Conservation (phyloP, 2,113 vertebrate species). For the Talpa occidentalis region DNA sequence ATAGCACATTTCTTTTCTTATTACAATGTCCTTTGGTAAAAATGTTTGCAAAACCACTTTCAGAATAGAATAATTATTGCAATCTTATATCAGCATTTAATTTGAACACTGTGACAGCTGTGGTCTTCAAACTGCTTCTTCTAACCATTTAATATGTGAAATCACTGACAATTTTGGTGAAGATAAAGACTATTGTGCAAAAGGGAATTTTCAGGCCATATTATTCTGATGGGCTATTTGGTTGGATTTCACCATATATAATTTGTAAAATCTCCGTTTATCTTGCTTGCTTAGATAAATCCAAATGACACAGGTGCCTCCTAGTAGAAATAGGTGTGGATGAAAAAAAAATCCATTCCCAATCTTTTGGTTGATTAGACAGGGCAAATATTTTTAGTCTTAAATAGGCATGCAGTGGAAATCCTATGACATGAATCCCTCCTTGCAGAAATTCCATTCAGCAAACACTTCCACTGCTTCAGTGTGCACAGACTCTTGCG, state of each 20-base stretch:
- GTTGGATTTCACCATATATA: slow-evolving; percentile 27
- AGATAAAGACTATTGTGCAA: not conserved
- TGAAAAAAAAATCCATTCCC: not conserved
- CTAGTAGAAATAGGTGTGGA: slow-evolving; percentile 45
- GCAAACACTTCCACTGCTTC: slow-evolving; percentile 31
- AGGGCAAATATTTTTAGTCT: slow-evolving; percentile 66
- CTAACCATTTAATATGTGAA: not conserved
- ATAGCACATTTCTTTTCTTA: not conserved
- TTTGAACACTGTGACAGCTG: not conserved
- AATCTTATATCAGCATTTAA: slow-evolving; percentile 23
- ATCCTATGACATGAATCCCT: slow-evolving; percentile 46
- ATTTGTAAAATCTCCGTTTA: slow-evolving; percentile 56
- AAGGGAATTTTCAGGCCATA: not conserved
- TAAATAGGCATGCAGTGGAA: slow-evolving; percentile 54
- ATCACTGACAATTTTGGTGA: slow-evolving; percentile 2
- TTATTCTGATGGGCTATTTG: slow-evolving; percentile 21
- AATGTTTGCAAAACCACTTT: slow-evolving; percentile 17
- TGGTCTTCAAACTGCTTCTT: slow-evolving; percentile 30
- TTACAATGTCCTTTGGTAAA: not conserved
- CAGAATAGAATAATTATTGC: slow-evolving; percentile 12
- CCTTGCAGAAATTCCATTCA: slow-evolving; percentile 34
- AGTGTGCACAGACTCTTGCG: not conserved
- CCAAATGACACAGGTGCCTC: not conserved
- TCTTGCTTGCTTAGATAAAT: slow-evolving; percentile 20
- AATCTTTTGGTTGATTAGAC: slow-evolving; percentile 54